A percentile compares a stretch with the other conserved stretches of the same genome.
These are phyloP conservation scores for Galemys pyrenaicus DNA, from an alignment of 2,113 vertebrate genomes.

Conservation along the genomic window DNA sequence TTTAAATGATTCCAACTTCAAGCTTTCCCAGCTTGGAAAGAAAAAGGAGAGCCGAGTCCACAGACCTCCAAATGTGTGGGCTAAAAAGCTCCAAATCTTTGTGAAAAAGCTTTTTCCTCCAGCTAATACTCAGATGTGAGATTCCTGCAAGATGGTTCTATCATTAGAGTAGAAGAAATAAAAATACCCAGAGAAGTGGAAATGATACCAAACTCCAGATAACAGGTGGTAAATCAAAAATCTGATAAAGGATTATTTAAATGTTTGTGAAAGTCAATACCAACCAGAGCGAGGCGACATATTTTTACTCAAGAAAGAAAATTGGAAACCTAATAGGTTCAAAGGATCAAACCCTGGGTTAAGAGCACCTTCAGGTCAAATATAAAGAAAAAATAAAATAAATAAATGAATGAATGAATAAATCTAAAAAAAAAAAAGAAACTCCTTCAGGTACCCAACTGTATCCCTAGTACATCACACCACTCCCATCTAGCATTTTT, in stretches of 20 bases:
- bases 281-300: background rate
- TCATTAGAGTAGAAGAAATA: background rate
- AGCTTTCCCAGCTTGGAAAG: background rate
- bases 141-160: background rate
- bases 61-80: fast-evolving
- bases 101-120: background rate
- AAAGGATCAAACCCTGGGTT: background rate
- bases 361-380: background rate
- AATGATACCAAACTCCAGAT: background rate
- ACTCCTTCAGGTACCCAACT: background rate
- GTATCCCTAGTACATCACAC: background rate
- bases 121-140: background rate
- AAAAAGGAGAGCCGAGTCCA: background rate
- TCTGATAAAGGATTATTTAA: background rate
- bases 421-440: no score
- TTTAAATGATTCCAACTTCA: background rate
- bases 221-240: background rate
- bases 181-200: background rate
- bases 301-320: constrained; percentile 12
- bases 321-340: background rate
- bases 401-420: no score
- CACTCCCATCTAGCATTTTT: background rate
- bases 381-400: no score
- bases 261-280: background rate
- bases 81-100: background rate